A percentile compares a stretch with the other conserved stretches of the same genome.
Evolutionary conservation across 2,113 vertebrate species (phyloP).

Genomic region (Chaenogobius annularis): DNA sequence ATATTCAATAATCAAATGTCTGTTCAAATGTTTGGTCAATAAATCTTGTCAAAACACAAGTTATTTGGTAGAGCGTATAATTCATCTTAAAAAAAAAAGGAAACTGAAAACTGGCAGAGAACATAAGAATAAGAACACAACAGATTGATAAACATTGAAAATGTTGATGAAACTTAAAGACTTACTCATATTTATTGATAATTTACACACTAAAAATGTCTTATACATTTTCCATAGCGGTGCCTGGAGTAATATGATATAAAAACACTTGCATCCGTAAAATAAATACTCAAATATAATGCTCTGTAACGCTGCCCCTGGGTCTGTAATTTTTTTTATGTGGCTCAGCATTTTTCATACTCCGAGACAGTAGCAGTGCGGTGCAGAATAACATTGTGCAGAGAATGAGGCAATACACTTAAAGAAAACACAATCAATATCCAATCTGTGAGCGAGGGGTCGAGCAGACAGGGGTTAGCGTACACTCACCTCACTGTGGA

Average conservation of each 20-base stretch:
- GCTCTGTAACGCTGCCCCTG: slow-evolving; percentile 50
- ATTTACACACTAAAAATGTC: slow-evolving; percentile 30
- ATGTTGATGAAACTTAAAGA: slow-evolving; percentile 28
- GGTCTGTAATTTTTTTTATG: slow-evolving; percentile 66
- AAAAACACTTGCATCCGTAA: slow-evolving; percentile 42
- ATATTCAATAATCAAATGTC: too few species aligned
- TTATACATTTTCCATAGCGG: slow-evolving; percentile 14
- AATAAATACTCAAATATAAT: slow-evolving; percentile 70
- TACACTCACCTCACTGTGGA: slow-evolving; percentile 20
- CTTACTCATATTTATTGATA: slow-evolving; percentile 61
- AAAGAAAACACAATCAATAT: slow-evolving; percentile 76
- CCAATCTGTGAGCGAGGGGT: slow-evolving; percentile 73
- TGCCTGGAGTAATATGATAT: slow-evolving; percentile 61
- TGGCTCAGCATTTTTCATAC: slow-evolving; percentile 73
- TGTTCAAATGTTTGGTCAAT: too few species aligned
- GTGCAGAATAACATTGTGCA: slow-evolving; percentile 36
- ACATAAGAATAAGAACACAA: background rate
- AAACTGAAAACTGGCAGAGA: too few species aligned
- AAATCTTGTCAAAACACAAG: too few species aligned
- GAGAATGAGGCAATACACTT: slow-evolving; percentile 51
- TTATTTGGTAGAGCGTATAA: too few species aligned
- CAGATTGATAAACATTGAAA: background rate
- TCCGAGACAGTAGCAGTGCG: slow-evolving; percentile 43
- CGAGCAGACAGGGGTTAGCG: slow-evolving; percentile 63
- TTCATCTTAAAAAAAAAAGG: too few species aligned